Conservation (phyloP, 2,797 vertebrate genomes). For the Balearica regulorum region DNA sequence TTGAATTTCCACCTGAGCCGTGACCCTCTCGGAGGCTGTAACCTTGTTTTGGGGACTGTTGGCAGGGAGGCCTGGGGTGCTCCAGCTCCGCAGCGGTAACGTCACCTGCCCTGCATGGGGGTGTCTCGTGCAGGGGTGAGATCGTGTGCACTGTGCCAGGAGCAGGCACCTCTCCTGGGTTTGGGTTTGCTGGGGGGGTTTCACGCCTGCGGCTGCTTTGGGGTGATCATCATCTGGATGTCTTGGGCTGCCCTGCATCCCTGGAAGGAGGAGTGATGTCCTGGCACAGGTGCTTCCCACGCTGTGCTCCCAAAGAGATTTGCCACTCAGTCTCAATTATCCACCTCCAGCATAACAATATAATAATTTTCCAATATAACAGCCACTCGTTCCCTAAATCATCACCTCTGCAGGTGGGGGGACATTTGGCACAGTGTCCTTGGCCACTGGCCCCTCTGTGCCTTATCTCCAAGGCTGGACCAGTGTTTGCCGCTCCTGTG, state of each 20-base stretch:
- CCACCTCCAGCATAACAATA: not conserved
- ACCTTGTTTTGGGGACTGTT: not conserved
- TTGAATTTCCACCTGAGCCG: not conserved
- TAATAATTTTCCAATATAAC: not conserved
- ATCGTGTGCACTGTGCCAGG: fast-evolving
- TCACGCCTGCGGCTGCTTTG: not conserved
- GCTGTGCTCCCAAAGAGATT: not conserved
- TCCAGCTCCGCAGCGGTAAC: not conserved
- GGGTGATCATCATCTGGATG: not conserved
- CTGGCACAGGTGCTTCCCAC: not conserved
- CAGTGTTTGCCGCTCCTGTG: not conserved
- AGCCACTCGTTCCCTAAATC: not conserved
- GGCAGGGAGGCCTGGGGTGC: not conserved
- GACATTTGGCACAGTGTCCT: not conserved
- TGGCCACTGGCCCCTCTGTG: not conserved
- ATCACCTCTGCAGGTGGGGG: not conserved
- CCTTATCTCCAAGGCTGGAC: not conserved
- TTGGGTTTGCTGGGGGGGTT: not conserved
- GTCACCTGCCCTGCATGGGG: fast-evolving
- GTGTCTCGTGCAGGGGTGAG: not conserved
- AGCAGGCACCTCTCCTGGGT: not conserved
- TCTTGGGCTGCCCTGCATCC: not conserved
- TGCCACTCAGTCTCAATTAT: fast-evolving
- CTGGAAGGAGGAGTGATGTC: not conserved
- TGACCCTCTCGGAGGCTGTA: fast-evolving